A percentile compares a stretch with the other conserved stretches of the same genome.
These are phyloP conservation scores for Coelopa pilipes DNA, from an alignment of 2,888 invertebrate species.

Conservation along the genomic window DNA sequence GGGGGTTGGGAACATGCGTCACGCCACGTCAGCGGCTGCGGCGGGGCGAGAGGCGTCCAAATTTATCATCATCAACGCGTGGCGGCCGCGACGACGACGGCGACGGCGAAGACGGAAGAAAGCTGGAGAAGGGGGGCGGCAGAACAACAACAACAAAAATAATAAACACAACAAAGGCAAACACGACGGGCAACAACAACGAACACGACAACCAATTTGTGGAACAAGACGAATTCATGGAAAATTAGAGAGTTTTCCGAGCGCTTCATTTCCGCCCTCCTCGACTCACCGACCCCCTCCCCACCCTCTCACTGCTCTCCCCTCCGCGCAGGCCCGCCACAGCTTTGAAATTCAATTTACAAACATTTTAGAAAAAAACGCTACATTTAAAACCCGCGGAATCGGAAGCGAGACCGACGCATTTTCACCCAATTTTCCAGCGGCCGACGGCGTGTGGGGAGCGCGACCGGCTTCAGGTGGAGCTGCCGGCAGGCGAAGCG, in stretches of 20 bases:
- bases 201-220: neutral
- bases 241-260: neutral
- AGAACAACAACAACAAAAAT: neutral
- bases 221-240: neutral
- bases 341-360: no score
- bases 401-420: no score
- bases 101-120: neutral
- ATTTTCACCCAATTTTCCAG: conserved; percentile 10
- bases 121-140: no score
- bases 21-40: conserved; percentile 5
- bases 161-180: conserved; percentile 9
- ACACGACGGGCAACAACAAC: neutral
- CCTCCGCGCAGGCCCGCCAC: neutral
- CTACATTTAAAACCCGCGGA: no score
- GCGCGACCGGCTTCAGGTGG: no score
- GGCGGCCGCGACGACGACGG: neutral
- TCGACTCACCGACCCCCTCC: neutral
- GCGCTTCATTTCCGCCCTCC: no score
- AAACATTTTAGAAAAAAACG: no score
- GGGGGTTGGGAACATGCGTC: conserved; percentile 2
- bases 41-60: neutral
- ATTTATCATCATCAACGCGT: neutral
- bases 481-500: conserved; percentile 3
- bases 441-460: neutral
- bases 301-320: neutral